phyloP scores from a whole-genome alignment of 92 coral and sea anemone species.

The Nematostella vectensis region DNA sequence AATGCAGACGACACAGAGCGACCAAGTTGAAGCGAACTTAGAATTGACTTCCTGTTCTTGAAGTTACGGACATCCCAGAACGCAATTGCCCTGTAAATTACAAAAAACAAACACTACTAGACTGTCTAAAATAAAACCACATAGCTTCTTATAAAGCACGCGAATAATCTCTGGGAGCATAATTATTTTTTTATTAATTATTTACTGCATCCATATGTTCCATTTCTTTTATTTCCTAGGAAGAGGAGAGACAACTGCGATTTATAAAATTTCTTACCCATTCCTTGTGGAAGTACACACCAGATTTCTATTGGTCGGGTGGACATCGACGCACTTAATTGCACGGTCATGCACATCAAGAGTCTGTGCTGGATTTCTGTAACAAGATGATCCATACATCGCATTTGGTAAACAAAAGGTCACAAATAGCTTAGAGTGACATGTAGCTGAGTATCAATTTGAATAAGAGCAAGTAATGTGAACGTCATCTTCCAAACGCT shows the following conservation, averaged over 20 bases:
- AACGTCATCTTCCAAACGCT: too few relatives aligned
- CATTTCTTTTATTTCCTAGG: not conserved
- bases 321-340: constrained; percentile 76
- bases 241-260: not conserved
- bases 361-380: constrained; percentile 25
- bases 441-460: too few relatives aligned
- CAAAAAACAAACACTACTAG: not conserved
- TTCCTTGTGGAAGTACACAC: constrained; percentile 73
- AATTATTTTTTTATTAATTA: too few relatives aligned
- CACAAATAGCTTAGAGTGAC: too few relatives aligned
- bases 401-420: not conserved
- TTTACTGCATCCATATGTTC: too few relatives aligned
- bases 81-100: constrained; percentile 52
- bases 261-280: constrained; percentile 33
- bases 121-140: too few relatives aligned
- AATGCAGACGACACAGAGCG: constrained; percentile 79
- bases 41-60: constrained; percentile 20
- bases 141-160: too few relatives aligned
- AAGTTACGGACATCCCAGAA: constrained; percentile 84
- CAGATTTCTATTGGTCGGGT: constrained; percentile 55
- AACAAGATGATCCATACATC: not conserved
- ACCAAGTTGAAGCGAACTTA: constrained; percentile 23
- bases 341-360: constrained; percentile 60
- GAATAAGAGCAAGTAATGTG: too few relatives aligned
- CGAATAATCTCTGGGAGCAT: too few relatives aligned